These are phyloP conservation scores for Elachura formosa DNA, from an alignment of 2,113 vertebrate genomes.

Conservation along the genomic window DNA sequence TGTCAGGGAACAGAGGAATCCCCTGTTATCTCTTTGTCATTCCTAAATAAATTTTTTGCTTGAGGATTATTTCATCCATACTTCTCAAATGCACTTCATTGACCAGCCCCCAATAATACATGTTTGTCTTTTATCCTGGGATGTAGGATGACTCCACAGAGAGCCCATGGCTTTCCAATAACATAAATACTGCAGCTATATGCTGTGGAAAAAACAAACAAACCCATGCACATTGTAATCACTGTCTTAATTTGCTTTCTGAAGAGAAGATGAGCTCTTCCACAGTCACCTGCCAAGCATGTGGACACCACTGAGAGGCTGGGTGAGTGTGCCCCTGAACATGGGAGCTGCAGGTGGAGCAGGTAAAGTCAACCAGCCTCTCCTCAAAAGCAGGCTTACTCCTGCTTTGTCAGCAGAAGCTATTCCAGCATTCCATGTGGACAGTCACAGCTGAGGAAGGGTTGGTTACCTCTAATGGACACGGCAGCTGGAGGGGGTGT, in stretches of 20 bases:
- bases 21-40: not conserved
- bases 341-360: not conserved
- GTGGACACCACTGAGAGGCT: not conserved
- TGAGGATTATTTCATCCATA: not conserved
- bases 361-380: not conserved
- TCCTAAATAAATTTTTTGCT: constrained; percentile 14
- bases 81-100: not conserved
- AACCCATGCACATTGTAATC: not conserved
- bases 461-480: not conserved
- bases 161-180: not conserved
- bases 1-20: not conserved
- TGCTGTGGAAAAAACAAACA: not conserved
- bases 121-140: not conserved
- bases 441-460: not conserved
- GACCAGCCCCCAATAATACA: not conserved
- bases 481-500: not conserved
- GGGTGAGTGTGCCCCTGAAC: not conserved
- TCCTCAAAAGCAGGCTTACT: not conserved
- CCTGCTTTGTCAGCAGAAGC: not conserved
- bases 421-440: not conserved
- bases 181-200: not conserved
- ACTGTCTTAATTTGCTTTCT: not conserved
- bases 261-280: not conserved
- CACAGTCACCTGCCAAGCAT: not conserved
- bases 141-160: not conserved